phyloP scores from a whole-genome alignment of 2,888 invertebrate species.

The Molorchus minor region DNA sequence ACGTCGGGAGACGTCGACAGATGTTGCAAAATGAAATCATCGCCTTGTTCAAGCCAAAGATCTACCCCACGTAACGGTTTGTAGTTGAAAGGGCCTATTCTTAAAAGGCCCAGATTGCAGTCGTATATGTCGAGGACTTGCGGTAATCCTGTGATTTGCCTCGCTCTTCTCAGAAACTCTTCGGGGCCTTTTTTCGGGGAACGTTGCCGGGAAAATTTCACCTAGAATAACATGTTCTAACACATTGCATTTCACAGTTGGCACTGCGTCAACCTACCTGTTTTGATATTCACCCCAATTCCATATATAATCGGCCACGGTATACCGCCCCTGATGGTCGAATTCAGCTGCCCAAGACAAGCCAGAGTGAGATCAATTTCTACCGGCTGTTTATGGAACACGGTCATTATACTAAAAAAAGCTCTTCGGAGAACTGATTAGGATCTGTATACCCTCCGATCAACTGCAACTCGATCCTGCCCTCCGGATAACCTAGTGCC shows the following conservation, averaged over 20 bases:
- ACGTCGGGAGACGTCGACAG: slow-evolving; percentile 92
- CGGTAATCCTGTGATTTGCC: slow-evolving; percentile 85
- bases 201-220: slow-evolving; percentile 90
- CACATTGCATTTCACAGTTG: too few species aligned
- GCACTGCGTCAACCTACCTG: slow-evolving; percentile 68
- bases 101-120: slow-evolving; percentile 81
- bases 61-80: slow-evolving; percentile 90
- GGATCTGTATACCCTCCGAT: slow-evolving; percentile 92
- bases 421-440: slow-evolving; percentile 85
- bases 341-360: slow-evolving; percentile 91
- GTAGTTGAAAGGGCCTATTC: slow-evolving; percentile 94
- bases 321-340: slow-evolving; percentile 79
- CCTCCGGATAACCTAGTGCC: slow-evolving; percentile 85
- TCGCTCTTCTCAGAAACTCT: slow-evolving; percentile 78
- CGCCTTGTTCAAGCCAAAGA: slow-evolving; percentile 88
- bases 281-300: slow-evolving; percentile 87
- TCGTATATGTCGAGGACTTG: slow-evolving; percentile 91
- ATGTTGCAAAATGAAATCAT: slow-evolving; percentile 91
- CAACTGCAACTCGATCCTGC: slow-evolving; percentile 87
- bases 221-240: slow-evolving; percentile 62
- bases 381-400: slow-evolving; percentile 86
- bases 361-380: slow-evolving; percentile 90
- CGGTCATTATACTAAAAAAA: slow-evolving; percentile 89
- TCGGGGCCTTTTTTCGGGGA: slow-evolving; percentile 94
- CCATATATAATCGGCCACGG: slow-evolving; percentile 91